A percentile compares a stretch with the other conserved stretches of the same genome.
These are phyloP conservation scores for Nomada goodeniana DNA, from an alignment of 2,888 invertebrate genomes.

Conservation along the genomic window DNA sequence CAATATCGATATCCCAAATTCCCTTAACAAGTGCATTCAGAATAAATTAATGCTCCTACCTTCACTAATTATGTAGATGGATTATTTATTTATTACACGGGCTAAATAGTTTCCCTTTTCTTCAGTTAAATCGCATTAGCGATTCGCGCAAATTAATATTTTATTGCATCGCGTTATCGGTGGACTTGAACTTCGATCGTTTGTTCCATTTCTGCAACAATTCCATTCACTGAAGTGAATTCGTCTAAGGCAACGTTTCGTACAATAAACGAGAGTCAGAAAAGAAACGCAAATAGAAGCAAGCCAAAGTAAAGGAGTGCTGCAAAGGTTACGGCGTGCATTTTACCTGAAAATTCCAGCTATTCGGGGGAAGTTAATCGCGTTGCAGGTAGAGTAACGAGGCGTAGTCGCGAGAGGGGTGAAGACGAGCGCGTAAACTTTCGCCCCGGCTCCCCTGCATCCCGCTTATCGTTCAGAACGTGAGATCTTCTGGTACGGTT, in stretches of 20 bases:
- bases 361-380: constrained; percentile 3
- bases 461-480: constrained; percentile 21
- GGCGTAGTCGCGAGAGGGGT: constrained; percentile 3
- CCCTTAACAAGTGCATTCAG: no score
- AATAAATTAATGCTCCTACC: no score
- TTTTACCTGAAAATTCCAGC: background rate
- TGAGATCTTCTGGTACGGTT: constrained; percentile 26
- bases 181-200: no score
- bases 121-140: background rate
- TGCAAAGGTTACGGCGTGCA: background rate
- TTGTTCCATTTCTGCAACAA: no score
- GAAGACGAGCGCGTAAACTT: constrained; percentile 8
- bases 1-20: no score
- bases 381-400: constrained; percentile 4
- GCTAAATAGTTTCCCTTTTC: background rate
- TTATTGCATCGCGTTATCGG: background rate
- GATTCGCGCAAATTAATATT: background rate
- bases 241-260: no score
- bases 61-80: background rate
- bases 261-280: background rate
- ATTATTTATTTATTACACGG: background rate
- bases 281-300: background rate
- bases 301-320: background rate
- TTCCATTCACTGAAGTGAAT: no score
- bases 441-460: constrained; percentile 4